Evolutionary conservation across 2,797 vertebrate species (phyloP).

Genomic region (Ataeniobius toweri): DNA sequence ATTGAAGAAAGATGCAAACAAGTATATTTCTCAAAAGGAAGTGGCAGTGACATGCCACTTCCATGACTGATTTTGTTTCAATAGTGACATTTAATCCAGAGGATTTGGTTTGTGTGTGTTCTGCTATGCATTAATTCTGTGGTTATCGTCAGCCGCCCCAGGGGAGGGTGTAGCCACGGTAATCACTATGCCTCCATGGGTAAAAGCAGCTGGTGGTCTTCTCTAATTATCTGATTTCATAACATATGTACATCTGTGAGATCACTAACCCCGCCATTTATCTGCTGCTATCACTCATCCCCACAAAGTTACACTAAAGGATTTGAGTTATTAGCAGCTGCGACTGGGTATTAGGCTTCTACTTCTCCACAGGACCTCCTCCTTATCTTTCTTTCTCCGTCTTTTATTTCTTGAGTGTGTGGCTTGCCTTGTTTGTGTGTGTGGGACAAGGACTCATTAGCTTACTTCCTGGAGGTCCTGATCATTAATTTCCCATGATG

Average conservation of each 20-base stretch:
- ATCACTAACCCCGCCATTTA: conserved; percentile 28
- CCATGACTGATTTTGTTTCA: conserved; percentile 8
- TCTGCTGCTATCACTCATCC: conserved; percentile 61
- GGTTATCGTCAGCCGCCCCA: conserved; percentile 69
- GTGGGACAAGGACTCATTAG: conserved; percentile 72
- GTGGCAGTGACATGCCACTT: conserved; percentile 1
- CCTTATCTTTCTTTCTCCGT: conserved; percentile 26
- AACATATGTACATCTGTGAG: conserved; percentile 29
- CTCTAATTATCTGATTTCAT: conserved; percentile 71
- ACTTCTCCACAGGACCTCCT: conserved; percentile 38
- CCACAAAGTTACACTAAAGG: conserved; percentile 54
- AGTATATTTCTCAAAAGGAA: conserved; percentile 12
- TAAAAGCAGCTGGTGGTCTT: conserved; percentile 73
- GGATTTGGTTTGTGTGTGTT: conserved; percentile 26
- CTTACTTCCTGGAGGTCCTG: conserved; percentile 78
- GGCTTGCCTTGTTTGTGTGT: conserved; percentile 31
- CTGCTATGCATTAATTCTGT: conserved; percentile 71
- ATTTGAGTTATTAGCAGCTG: conserved; percentile 59
- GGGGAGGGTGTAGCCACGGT: conserved; percentile 76
- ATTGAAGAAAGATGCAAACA: conserved; percentile 19
- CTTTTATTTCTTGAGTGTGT: conserved; percentile 49
- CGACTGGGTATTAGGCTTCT: conserved; percentile 40
- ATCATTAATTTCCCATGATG: conserved; percentile 84
- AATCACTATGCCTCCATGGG: conserved; percentile 77
- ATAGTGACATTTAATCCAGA: conserved; percentile 36